Evolutionary conservation across 2,797 vertebrate species (phyloP).

Genomic region (Holocentrus rufus): DNA sequence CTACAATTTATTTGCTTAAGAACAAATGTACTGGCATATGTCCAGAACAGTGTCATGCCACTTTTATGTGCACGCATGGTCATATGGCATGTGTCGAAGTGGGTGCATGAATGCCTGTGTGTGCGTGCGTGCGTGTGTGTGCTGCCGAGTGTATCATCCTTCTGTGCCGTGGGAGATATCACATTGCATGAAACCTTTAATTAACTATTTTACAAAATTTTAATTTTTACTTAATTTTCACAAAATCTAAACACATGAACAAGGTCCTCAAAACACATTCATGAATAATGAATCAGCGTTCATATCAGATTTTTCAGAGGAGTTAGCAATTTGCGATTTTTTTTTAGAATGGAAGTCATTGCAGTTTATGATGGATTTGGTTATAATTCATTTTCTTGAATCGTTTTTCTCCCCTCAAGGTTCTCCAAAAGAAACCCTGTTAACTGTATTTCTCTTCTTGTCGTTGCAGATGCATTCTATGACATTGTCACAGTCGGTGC

Average conservation of each 20-base stretch:
- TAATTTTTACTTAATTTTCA: neutral
- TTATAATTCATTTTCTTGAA: neutral
- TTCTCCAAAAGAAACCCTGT: constrained; percentile 12
- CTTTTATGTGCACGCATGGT: neutral
- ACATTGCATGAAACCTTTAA: neutral
- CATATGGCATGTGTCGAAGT: neutral
- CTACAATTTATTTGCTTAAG: constrained; percentile 5
- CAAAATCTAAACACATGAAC: neutral
- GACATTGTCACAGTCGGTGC: constrained; percentile 96
- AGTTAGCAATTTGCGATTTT: neutral
- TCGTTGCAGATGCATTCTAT: constrained; percentile 88
- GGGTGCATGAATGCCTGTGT: neutral
- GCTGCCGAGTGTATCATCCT: constrained; percentile 1
- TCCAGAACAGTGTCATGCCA: constrained; percentile 3
- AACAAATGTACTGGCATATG: constrained; percentile 8
- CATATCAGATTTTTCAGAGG: no score
- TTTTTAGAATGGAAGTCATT: neutral
- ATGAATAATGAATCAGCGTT: constrained; percentile 13
- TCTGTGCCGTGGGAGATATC: neutral
- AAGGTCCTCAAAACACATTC: neutral
- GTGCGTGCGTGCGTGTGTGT: no score
- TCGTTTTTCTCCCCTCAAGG: neutral
- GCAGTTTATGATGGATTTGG: neutral
- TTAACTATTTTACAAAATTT: no score
- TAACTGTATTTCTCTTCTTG: constrained; percentile 47